A percentile compares a stretch with the other conserved stretches of the same genome.
Evolutionary conservation across 1,140 invertebrate genomes (phyloP).

Genomic region (Centruroides sculpturatus): DNA sequence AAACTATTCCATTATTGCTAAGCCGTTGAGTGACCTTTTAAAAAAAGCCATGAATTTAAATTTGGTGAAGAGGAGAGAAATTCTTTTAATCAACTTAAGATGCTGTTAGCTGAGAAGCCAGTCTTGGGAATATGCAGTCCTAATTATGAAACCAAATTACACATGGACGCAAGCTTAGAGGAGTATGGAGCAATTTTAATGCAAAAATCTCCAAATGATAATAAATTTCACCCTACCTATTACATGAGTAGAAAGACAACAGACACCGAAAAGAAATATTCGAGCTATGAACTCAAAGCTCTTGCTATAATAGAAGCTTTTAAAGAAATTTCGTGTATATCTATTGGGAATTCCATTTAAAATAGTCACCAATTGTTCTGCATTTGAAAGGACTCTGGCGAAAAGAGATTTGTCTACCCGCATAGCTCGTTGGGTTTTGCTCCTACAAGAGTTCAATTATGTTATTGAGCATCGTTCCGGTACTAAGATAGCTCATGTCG

Average conservation of each 20-base stretch:
- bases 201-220: background rate
- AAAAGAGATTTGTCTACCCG: background rate
- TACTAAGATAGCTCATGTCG: background rate
- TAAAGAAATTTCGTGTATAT: slow-evolving; percentile 5
- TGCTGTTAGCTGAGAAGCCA: too few species aligned
- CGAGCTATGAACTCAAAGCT: slow-evolving; percentile 1
- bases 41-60: too few species aligned
- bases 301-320: background rate
- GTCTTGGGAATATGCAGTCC: background rate
- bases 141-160: background rate
- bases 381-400: background rate
- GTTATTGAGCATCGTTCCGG: background rate
- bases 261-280: background rate
- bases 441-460: slow-evolving; percentile 1
- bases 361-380: slow-evolving; percentile 1
- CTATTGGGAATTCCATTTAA: slow-evolving; percentile 3
- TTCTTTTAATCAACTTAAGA: too few species aligned
- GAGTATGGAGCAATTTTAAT: background rate
- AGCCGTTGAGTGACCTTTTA: too few species aligned
- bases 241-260: too few species aligned
- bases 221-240: too few species aligned
- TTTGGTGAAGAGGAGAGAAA: too few species aligned
- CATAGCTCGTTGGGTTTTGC: background rate
- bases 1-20: too few species aligned
- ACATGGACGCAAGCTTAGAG: background rate